Conservation (phyloP, 1,140 invertebrate species). For the Acromyrmex echinatior region DNA sequence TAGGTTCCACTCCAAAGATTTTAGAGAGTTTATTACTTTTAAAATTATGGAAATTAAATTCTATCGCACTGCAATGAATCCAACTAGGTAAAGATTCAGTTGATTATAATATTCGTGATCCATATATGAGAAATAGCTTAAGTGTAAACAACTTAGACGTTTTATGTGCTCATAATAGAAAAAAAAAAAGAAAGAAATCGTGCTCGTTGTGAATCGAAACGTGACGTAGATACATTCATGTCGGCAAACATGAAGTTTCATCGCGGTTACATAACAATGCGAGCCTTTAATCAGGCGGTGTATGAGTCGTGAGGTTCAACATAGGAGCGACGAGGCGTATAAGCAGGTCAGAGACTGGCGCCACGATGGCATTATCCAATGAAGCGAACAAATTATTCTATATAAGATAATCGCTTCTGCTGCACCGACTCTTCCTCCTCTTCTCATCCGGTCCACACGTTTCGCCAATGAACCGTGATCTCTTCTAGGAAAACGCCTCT, state of each 20-base stretch:
- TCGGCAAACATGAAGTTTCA: conserved; percentile 30
- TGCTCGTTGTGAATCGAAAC: conserved; percentile 56
- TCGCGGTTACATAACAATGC: conserved; percentile 29
- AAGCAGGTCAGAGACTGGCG: conserved; percentile 75
- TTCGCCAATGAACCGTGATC: conserved; percentile 60
- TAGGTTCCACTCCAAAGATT: too few species aligned
- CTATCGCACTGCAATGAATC: background rate
- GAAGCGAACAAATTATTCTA: conserved; percentile 76
- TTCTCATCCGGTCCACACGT: conserved; percentile 57
- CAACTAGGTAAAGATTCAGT: background rate
- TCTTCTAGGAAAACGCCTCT: conserved; percentile 65
- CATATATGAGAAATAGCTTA: background rate
- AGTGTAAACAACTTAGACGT: background rate
- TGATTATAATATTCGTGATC: conserved; percentile 19
- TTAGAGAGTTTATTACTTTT: background rate
- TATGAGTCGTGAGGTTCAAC: conserved; percentile 58
- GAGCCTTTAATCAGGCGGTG: conserved; percentile 44
- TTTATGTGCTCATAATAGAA: background rate
- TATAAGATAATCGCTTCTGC: conserved; percentile 78
- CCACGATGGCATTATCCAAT: conserved; percentile 79
- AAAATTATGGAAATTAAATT: background rate
- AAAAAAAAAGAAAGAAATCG: conserved; percentile 54
- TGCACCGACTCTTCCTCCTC: conserved; percentile 64
- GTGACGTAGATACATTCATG: conserved; percentile 48
- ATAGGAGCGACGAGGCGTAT: conserved; percentile 61